Evolutionary conservation across 2,113 vertebrate genomes (phyloP).

Genomic region (Eudyptes chrysolophus): DNA sequence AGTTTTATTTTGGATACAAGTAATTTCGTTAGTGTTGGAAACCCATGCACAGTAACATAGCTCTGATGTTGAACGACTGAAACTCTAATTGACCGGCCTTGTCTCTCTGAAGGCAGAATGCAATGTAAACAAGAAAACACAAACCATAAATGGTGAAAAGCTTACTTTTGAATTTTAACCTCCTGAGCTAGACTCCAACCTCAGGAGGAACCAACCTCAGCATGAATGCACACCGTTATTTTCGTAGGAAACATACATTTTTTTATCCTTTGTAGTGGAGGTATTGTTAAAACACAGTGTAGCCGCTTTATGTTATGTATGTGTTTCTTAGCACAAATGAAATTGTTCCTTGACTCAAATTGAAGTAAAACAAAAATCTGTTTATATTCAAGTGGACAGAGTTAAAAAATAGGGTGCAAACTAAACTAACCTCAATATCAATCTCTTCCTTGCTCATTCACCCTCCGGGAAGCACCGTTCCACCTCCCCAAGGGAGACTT

Average conservation of each 20-base stretch:
- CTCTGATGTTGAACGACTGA: neutral
- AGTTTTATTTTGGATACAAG: conserved; percentile 62
- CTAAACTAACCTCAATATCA: neutral
- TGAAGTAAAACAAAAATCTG: neutral
- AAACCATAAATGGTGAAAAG: conserved; percentile 21
- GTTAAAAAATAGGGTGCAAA: neutral
- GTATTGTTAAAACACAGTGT: neutral
- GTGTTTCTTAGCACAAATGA: neutral
- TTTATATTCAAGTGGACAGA: neutral
- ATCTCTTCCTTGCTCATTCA: neutral
- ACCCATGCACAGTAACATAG: neutral
- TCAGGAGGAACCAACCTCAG: neutral
- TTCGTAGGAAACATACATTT: neutral
- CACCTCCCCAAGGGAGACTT: neutral
- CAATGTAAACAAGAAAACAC: neutral
- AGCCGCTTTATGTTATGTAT: neutral
- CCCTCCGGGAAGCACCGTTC: neutral
- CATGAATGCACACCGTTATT: neutral
- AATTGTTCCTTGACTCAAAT: neutral
- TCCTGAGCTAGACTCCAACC: neutral
- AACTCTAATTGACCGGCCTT: neutral
- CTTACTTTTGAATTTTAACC: neutral
- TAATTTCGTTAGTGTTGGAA: conserved; percentile 49
- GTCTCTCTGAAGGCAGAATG: neutral
- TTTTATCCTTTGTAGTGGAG: neutral